Conservation (phyloP, 2,888 invertebrate species). For the Anthrax anthrax region DNA sequence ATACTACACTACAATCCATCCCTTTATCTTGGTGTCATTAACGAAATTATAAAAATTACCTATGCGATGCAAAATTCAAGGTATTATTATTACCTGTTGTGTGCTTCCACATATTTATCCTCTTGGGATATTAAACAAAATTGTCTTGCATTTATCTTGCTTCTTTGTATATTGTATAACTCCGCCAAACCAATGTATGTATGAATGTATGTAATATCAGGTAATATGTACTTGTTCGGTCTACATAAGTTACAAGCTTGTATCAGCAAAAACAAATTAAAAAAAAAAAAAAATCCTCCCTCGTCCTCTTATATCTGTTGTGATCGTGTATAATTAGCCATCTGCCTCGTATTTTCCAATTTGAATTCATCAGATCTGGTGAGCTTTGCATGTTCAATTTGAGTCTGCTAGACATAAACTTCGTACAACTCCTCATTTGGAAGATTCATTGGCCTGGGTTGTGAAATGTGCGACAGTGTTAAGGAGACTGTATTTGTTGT, state of each 20-base stretch:
- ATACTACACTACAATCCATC: neutral
- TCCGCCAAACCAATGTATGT: no score
- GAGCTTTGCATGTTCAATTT: neutral
- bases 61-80: neutral
- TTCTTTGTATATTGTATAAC: no score
- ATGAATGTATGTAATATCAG: no score
- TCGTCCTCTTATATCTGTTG: neutral
- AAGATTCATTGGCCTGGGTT: slow-evolving; percentile 1
- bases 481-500: neutral
- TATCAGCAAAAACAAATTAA: no score
- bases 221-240: no score
- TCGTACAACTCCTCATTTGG: slow-evolving; percentile 5
- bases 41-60: slow-evolving; percentile 12
- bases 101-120: slow-evolving; percentile 1
- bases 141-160: no score
- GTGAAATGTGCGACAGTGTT: no score
- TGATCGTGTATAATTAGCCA: slow-evolving; percentile 11
- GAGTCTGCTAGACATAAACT: slow-evolving; percentile 3
- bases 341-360: slow-evolving; percentile 10
- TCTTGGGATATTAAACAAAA: neutral
- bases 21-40: slow-evolving; percentile 7
- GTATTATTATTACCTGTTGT: neutral
- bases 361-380: neutral
- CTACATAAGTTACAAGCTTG: no score
- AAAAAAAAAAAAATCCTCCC: neutral